Conservation (phyloP, 2,797 vertebrate genomes). For the Chrosomus eos region DNA sequence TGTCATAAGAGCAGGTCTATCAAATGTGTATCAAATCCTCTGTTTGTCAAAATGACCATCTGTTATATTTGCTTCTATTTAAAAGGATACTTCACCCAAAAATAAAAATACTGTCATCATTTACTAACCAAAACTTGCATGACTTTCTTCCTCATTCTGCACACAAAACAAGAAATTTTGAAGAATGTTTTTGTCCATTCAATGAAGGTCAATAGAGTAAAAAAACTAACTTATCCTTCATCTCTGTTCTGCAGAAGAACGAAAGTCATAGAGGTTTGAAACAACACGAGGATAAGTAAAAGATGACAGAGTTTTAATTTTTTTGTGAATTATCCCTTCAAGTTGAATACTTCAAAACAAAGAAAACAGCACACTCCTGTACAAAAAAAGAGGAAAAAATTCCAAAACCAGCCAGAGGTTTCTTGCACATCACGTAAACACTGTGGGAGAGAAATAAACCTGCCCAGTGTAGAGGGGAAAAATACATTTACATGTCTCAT, state of each 20-base stretch:
- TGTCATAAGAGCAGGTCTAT: conserved; percentile 18
- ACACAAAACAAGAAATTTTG: not conserved
- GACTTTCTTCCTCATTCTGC: not conserved
- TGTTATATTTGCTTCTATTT: conserved; percentile 5
- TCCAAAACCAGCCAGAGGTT: not conserved
- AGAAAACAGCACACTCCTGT: not conserved
- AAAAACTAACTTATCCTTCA: not conserved
- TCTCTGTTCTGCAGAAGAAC: not conserved
- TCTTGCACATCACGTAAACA: not conserved
- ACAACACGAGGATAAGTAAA: not conserved
- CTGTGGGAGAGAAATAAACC: not conserved
- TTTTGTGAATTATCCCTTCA: not conserved
- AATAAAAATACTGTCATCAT: not conserved
- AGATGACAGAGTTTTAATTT: not conserved
- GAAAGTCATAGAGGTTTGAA: not conserved
- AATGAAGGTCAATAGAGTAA: not conserved
- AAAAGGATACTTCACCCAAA: not conserved
- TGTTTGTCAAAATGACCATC: conserved; percentile 19
- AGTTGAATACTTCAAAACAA: not conserved
- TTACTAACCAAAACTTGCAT: not conserved
- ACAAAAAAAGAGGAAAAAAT: not conserved
- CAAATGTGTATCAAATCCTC: not conserved
- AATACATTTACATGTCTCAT: not conserved
- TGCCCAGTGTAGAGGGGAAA: not conserved
- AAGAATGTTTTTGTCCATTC: not conserved